Conservation (phyloP, 2,113 vertebrate genomes). For the Petrocephalus zakoni region DNA sequence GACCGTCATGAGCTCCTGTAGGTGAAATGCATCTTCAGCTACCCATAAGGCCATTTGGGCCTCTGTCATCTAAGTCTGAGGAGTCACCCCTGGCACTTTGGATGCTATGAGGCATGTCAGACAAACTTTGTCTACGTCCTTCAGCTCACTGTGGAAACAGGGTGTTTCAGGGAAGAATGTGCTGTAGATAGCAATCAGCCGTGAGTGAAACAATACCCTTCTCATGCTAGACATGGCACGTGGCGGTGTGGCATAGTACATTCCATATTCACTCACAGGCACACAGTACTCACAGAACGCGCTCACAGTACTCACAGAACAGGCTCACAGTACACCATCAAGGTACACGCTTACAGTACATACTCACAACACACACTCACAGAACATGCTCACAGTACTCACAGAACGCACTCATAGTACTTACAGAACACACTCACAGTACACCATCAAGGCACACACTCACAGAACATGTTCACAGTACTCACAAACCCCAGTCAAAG, state of each 20-base stretch:
- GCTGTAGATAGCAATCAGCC: background rate
- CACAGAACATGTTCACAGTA: background rate
- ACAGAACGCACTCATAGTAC: background rate
- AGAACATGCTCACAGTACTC: background rate
- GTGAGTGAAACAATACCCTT: background rate
- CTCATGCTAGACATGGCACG: background rate
- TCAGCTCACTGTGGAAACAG: background rate
- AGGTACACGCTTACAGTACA: background rate
- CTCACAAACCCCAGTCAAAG: background rate
- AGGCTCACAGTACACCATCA: background rate
- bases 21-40: background rate
- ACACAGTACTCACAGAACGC: background rate
- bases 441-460: no score
- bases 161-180: background rate
- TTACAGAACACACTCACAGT: background rate
- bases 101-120: background rate
- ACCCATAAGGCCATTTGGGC: background rate
- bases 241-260: background rate
- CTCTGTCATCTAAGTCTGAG: background rate
- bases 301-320: background rate
- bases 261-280: no score
- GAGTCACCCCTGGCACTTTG: background rate
- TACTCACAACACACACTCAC: background rate
- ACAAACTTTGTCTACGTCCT: background rate
- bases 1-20: background rate